Evolutionary conservation across 2,888 invertebrate species (phyloP).

Genomic region (Dichetophora obliterata): DNA sequence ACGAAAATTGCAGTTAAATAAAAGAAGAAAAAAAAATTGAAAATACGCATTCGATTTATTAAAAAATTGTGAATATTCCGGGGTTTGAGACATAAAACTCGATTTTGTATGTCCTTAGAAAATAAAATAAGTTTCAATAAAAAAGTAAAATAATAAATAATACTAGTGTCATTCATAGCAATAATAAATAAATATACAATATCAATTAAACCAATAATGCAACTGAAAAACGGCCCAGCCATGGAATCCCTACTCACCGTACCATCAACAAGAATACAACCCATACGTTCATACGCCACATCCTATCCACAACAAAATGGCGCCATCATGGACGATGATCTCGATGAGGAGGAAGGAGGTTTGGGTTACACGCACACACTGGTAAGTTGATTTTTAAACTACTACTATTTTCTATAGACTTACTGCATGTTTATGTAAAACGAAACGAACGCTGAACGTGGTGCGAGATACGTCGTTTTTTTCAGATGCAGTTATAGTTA

Average conservation of each 20-base stretch:
- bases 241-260: constrained; percentile 59
- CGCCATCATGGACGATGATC: constrained; percentile 43
- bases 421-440: too few species aligned
- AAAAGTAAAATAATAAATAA: not conserved
- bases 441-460: too few species aligned
- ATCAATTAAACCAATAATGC: constrained; percentile 40
- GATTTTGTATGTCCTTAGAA: too few species aligned
- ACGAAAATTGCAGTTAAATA: not conserved
- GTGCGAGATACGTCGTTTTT: too few species aligned
- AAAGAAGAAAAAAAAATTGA: constrained; percentile 16
- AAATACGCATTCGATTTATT: constrained; percentile 24
- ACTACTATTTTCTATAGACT: too few species aligned
- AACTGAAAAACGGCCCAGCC: constrained; percentile 38
- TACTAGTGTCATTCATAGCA: not conserved
- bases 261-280: constrained; percentile 53
- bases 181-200: constrained; percentile 33
- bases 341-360: constrained; percentile 62
- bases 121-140: not conserved
- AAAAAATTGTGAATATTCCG: not conserved
- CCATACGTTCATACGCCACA: constrained; percentile 58
- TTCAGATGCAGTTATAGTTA: too few species aligned
- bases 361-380: constrained; percentile 65
- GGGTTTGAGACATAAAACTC: not conserved
- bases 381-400: constrained; percentile 58
- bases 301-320: constrained; percentile 53